Base-by-base conservation (phyloP, 2,113 vertebrate species). In the Eleginops maclovinus region DNA sequence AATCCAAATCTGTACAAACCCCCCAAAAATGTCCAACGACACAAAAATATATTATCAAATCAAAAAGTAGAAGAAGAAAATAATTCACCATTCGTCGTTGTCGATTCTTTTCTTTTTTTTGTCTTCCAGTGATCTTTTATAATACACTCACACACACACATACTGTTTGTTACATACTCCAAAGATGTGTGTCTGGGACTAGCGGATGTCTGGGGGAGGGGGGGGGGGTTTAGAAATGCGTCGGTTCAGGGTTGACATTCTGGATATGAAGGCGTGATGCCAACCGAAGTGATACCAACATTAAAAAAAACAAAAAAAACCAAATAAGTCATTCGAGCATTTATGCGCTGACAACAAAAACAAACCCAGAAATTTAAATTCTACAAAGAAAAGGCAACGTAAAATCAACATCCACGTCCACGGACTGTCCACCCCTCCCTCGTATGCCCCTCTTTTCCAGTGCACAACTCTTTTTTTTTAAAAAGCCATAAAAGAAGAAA, bases 41-140 rank as follows among this genome's bases (percentile, higher is more conserved):
- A 88, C 79, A 88, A 91, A 92, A 89, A 89, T 87, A 89, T 90
- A 89, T 87, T 76, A 86, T 86, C 81, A 84, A 89, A 90, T 91
- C 78, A 90, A 87, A n/a, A 88, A 86, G 70, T 49, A 81, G 53
- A 81, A 81, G 61, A 79, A 72, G 75, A 88, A 88, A 88, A 90
- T 82, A 81, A 84, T 86, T 85, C 87, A 90, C 76, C 85, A 78
- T 89, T 86, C 31, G 12, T 82, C 17, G 28, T 67, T n/a, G 59
- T 72, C 41, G 58, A 74, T 60, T 72, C 24, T 74, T 77, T 36
- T 68, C n/a, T 58, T 46, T 59, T 58, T 40, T 61, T 46, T 61
- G 31, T 84, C 69, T 54, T 87, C 88, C 91, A 91, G 87, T 91
- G 87, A 91, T 89, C 72, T 70, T 78, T 79, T 60, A 78, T 44